Conservation (phyloP, 64 coral and sea anemone species). For the Montipora foliosa region DNA sequence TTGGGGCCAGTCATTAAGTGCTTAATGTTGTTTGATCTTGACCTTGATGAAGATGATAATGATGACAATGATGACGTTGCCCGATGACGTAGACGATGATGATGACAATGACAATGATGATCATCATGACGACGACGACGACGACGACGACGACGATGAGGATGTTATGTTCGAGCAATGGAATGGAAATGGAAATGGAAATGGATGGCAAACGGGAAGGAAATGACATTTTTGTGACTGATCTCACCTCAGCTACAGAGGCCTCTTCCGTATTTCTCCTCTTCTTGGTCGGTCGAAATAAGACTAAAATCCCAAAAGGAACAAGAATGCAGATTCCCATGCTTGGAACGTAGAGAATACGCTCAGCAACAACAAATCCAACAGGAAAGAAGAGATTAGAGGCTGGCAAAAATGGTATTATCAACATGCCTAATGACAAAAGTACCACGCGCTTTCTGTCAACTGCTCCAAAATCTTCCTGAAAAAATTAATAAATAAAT, state of each 20-base stretch:
- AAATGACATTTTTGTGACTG: neutral
- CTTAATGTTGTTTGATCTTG: too few species aligned
- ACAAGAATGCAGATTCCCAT: slow-evolving; percentile 85
- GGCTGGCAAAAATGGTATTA: slow-evolving; percentile 85
- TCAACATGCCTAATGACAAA: slow-evolving; percentile 60
- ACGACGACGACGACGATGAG: neutral
- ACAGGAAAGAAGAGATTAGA: slow-evolving; percentile 86
- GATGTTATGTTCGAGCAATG: too few species aligned
- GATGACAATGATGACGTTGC: too few species aligned
- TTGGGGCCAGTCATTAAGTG: too few species aligned
- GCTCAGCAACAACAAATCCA: slow-evolving; percentile 92
- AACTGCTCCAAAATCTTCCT: neutral
- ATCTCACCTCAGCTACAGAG: neutral
- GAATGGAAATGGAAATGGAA: too few species aligned
- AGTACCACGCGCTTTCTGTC: slow-evolving; percentile 55
- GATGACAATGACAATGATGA: too few species aligned
- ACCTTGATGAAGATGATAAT: too few species aligned
- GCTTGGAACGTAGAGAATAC: slow-evolving; percentile 91
- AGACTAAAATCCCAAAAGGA: slow-evolving; percentile 70
- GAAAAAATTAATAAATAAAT: neutral
- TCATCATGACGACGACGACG: too few species aligned
- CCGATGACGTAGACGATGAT: too few species aligned
- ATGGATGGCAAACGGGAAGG: neutral
- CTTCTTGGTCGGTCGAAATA: slow-evolving; percentile 21
- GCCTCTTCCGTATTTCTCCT: neutral